Percentiles rank a stretch among this genome's conserved stretches.
phyloP scores from a whole-genome alignment of 2,113 vertebrate genomes.

The Leucopternis melanops region DNA sequence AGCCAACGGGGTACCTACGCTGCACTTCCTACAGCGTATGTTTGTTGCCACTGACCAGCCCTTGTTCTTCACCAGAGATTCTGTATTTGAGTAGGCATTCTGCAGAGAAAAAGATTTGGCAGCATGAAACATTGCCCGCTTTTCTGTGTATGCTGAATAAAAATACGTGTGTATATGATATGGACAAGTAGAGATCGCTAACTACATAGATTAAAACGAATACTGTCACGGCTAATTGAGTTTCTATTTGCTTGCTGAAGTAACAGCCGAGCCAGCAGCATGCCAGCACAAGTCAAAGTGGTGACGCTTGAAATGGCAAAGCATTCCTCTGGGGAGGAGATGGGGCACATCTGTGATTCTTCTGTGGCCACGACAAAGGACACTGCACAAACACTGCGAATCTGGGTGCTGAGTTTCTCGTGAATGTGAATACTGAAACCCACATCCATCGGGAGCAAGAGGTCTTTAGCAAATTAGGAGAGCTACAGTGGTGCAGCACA shows the following conservation, averaged over 20 bases:
- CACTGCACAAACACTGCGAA: neutral
- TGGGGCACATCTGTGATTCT: neutral
- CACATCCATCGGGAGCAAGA: neutral
- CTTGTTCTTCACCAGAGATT: neutral
- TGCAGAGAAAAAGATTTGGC: neutral
- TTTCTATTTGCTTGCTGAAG: slow-evolving; percentile 13
- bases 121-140: neutral
- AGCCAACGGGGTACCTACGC: neutral
- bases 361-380: neutral
- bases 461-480: neutral
- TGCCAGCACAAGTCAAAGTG: neutral
- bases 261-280: neutral
- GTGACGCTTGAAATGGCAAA: neutral
- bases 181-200: neutral
- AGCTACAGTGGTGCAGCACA: neutral
- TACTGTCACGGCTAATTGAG: neutral
- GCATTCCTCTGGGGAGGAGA: neutral
- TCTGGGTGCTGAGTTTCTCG: neutral
- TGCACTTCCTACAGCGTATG: neutral
- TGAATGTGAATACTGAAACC: neutral
- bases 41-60: neutral
- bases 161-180: fast-evolving
- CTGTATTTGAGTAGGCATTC: neutral
- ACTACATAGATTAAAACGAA: neutral
- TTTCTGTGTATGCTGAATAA: neutral